A percentile compares a stretch with the other conserved stretches of the same genome.
Conservation (phyloP, 2,797 vertebrate genomes). For the Acridotheres tristis region DNA sequence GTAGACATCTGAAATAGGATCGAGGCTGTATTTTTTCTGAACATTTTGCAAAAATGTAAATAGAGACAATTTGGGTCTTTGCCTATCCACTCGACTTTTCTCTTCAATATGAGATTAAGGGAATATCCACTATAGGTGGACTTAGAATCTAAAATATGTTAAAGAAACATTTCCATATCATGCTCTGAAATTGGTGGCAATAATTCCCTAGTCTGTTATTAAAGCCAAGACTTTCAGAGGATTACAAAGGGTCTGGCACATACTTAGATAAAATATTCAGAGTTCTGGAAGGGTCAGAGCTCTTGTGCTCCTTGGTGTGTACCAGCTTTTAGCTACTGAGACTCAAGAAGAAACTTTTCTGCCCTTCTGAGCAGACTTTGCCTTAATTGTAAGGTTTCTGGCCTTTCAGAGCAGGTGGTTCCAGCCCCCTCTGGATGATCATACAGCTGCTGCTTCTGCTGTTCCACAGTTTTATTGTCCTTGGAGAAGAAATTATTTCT, state of each 20-base stretch:
- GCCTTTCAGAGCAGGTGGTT: background rate
- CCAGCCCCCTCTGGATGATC: background rate
- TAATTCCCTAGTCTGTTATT: background rate
- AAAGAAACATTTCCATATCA: background rate
- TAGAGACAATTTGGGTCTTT: background rate
- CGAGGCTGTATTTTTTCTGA: background rate
- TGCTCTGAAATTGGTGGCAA: background rate
- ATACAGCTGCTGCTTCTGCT: background rate
- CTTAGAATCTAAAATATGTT: background rate
- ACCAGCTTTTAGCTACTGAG: background rate
- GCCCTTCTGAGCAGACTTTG: background rate
- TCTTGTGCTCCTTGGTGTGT: background rate
- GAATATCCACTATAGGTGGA: background rate
- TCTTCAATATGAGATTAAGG: background rate
- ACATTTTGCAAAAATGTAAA: background rate
- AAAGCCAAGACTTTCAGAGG: background rate
- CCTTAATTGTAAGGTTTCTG: background rate
- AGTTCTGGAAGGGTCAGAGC: background rate
- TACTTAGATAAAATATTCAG: background rate
- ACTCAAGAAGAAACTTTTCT: background rate
- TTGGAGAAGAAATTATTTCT: slow-evolving; percentile 9
- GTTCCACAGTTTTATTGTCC: background rate
- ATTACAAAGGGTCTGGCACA: background rate
- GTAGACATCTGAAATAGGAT: background rate
- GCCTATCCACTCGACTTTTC: background rate